Conservation (phyloP, 2,797 vertebrate species). For the Oreochromis mossambicus region DNA sequence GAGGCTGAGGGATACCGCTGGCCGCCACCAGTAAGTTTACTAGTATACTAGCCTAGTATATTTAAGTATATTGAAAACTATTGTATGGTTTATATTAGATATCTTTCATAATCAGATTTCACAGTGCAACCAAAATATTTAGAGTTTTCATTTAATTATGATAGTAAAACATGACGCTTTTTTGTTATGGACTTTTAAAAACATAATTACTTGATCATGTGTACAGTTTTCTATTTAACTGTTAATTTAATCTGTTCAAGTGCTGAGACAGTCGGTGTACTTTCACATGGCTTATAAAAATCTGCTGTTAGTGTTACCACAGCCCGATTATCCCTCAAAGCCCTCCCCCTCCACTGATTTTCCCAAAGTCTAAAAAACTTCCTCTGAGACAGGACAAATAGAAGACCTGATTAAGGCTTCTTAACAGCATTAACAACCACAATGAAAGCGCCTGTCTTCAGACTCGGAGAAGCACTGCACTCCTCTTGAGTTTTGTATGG, state of each 20-base stretch:
- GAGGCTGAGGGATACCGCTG: not conserved
- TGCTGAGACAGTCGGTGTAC: too few species aligned
- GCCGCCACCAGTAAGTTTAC: rapidly evolving
- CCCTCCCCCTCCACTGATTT: not conserved
- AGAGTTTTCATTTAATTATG: not conserved
- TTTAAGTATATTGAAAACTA: too few species aligned
- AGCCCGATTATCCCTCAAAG: not conserved
- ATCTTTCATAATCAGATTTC: too few species aligned
- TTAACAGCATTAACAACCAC: conserved; percentile 8
- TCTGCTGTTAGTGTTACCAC: not conserved
- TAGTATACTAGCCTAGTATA: not conserved
- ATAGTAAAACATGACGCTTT: not conserved
- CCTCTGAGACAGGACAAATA: conserved; percentile 1
- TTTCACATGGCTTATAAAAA: not conserved
- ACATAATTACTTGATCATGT: not conserved
- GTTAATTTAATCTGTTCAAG: not conserved
- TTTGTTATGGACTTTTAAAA: not conserved
- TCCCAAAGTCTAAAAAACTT: not conserved
- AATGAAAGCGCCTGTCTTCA: not conserved
- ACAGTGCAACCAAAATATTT: too few species aligned
- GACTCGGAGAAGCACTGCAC: not conserved
- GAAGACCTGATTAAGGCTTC: conserved; percentile 8
- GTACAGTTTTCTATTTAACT: not conserved
- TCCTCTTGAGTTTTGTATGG: not conserved
- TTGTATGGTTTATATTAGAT: too few species aligned